Evolutionary conservation across 2,113 vertebrate genomes (phyloP), one percentile per base, ranked within the genome.

Genomic region (Nyctibius bracteatus): DNA sequence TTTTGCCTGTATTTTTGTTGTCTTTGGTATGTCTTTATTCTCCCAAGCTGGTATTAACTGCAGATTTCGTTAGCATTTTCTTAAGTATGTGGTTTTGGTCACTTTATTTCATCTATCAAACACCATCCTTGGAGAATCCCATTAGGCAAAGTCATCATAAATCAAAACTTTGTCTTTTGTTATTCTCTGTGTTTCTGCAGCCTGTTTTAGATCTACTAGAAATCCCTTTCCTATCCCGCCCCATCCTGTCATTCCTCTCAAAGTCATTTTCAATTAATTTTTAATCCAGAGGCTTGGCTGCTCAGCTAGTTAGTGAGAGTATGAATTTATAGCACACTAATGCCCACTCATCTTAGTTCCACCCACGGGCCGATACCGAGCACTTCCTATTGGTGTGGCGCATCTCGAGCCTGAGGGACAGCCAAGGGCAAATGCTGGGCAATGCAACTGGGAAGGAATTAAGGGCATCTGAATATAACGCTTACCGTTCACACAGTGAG

Each of bases 321-420:
- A 20, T 55, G 55, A 67, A 59, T 92, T 86, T 59, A 59, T 55
- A 94, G 63, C 75, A 24, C 10, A 1, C 6, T 51, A 30, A 63
- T 81, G 52, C 51, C n/a, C 47, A 8, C 27, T 78, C 35, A 6
- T 75, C 24, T 52, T 27, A 30, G 21, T 46, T n/a, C 65, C 70
- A 71, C 9, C 55, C 57, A 30, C 1, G 0, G 39, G 35, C n/a
- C 0, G 2, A 5, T 47, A 44, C 47, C 39, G 39, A 14, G 41
- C 14, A 6, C 31, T 71, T 71, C 78, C 62, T 41, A 22, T 44
- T 27, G n/a, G 23, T 3, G 0, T 33, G 47, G 30, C 1, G 4
- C 39, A 4, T 31, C 39, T 43, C 5, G 3, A 44, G 86, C 72
- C 80, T 0, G 0, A 41, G 58, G 59, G 5, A 28, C 2, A 14